Evolutionary conservation across 2,888 invertebrate species (phyloP).

Genomic region (Pycnomerus fuliginosus): DNA sequence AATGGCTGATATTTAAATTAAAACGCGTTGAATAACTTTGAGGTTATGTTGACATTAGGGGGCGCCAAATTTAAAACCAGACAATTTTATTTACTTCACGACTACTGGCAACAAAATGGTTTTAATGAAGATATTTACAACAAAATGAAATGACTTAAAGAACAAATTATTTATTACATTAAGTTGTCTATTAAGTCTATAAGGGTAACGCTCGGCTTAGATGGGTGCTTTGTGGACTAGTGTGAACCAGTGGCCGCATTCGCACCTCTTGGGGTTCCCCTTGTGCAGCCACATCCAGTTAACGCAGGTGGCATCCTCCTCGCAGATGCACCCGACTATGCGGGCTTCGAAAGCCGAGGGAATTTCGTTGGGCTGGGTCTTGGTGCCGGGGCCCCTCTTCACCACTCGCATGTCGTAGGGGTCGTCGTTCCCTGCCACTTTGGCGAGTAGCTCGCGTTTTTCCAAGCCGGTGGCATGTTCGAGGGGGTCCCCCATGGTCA

Average conservation of each 20-base stretch:
- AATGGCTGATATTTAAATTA: too few relatives aligned
- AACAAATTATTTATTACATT: conserved; percentile 21
- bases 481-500: conserved; percentile 78
- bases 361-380: conserved; percentile 82
- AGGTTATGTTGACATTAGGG: too few relatives aligned
- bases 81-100: too few relatives aligned
- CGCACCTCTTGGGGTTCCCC: conserved; percentile 87
- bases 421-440: conserved; percentile 84
- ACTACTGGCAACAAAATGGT: too few relatives aligned
- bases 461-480: conserved; percentile 94
- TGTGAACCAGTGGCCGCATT: conserved; percentile 97
- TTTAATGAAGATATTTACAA: too few relatives aligned
- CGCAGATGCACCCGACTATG: conserved; percentile 93
- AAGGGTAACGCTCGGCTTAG: conserved; percentile 51
- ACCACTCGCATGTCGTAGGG: conserved; percentile 82
- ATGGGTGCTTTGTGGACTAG: conserved; percentile 74
- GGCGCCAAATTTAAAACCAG: too few relatives aligned
- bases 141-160: too few relatives aligned
- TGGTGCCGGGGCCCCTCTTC: conserved; percentile 78
- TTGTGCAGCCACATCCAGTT: conserved; percentile 96
- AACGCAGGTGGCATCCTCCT: conserved; percentile 86
- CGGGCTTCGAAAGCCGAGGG: conserved; percentile 89
- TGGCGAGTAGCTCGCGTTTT: conserved; percentile 83
- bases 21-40: too few relatives aligned
- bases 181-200: conserved; percentile 19